Conservation (phyloP, 2,797 vertebrate genomes). For the Dromococcyx pavoninus region DNA sequence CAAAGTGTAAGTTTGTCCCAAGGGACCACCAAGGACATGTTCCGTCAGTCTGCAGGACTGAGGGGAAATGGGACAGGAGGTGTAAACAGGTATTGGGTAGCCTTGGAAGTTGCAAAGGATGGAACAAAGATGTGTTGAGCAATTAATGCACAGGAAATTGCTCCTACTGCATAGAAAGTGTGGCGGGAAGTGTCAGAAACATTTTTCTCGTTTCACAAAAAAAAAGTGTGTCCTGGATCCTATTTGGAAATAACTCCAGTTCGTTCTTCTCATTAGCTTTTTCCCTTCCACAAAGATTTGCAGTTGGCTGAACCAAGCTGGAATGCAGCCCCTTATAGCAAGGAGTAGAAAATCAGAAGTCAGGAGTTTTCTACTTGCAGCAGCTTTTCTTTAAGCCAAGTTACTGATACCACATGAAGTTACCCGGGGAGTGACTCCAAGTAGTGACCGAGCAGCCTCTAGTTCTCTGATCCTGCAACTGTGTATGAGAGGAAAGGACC, state of each 20-base stretch:
- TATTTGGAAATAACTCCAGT: not conserved
- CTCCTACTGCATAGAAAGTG: not conserved
- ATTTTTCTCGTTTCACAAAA: not conserved
- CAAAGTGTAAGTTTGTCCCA: not conserved
- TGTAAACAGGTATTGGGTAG: not conserved
- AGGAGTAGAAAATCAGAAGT: not conserved
- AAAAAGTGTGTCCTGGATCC: not conserved
- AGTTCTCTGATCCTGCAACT: not conserved
- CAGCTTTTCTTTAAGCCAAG: not conserved
- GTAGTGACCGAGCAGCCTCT: not conserved
- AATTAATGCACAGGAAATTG: not conserved
- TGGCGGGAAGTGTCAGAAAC: not conserved
- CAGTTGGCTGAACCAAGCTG: not conserved
- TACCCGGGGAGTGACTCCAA: not conserved
- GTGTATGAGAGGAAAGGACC: not conserved
- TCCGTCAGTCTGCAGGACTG: not conserved
- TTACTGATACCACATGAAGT: not conserved
- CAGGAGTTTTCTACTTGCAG: not conserved
- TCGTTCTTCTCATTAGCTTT: not conserved
- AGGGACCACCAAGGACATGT: not conserved
- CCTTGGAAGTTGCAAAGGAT: not conserved
- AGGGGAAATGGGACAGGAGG: not conserved
- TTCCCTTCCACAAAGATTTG: not conserved
- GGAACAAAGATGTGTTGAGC: not conserved
- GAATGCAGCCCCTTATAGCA: not conserved